Conservation (phyloP, 2,797 vertebrate genomes). For the Manis crassicaudata region DNA sequence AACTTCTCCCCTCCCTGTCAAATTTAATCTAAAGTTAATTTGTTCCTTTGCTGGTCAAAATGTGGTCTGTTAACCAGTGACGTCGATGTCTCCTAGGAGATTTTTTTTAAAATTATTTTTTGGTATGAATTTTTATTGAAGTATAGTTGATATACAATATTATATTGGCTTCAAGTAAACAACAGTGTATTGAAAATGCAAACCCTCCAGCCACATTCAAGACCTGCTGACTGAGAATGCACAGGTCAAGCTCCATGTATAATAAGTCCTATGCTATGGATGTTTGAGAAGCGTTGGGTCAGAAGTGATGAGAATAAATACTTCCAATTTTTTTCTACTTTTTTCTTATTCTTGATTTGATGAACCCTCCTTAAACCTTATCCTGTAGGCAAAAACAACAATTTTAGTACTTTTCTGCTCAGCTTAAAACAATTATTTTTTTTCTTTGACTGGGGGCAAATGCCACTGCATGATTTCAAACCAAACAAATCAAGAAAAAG, state of each 20-base stretch:
- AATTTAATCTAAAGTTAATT: not conserved
- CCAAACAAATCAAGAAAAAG: slow-evolving; percentile 46
- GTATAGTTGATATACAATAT: too few species aligned
- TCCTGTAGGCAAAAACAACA: not conserved
- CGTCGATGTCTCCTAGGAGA: not conserved
- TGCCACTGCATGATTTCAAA: not conserved
- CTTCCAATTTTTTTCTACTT: not conserved
- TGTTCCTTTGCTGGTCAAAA: not conserved
- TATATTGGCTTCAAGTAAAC: too few species aligned
- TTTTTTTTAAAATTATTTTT: not conserved
- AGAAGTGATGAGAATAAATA: not conserved
- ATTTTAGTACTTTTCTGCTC: not conserved
- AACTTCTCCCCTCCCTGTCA: not conserved
- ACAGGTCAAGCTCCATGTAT: not conserved
- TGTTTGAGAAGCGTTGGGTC: not conserved
- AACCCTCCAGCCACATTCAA: not conserved
- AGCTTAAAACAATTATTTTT: not conserved
- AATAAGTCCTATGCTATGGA: not conserved
- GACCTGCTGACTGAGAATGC: not conserved
- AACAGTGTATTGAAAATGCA: not conserved
- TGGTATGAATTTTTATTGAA: too few species aligned
- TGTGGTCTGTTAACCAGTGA: not conserved
- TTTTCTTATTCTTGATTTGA: not conserved
- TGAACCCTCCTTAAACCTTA: not conserved
- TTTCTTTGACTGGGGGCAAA: not conserved